Evolutionary conservation across 2,113 vertebrate species (phyloP).

Genomic region (Sterrhoptilus dennistouni): DNA sequence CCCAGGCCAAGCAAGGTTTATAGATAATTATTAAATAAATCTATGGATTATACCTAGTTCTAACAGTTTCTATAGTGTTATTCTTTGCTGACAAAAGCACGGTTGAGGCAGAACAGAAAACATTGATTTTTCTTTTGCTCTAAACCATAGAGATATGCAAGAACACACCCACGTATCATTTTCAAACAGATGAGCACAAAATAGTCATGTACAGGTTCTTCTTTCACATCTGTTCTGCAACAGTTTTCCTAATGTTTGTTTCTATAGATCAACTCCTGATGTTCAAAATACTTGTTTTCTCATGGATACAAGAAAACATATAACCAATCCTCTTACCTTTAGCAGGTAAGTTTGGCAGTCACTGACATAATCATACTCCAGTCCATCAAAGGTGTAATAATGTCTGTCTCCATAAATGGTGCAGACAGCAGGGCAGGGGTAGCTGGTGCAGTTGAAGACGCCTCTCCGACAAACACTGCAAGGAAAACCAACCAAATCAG

Average conservation of each 20-base stretch:
- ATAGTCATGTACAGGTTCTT: background rate
- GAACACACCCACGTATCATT: background rate
- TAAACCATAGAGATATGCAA: background rate
- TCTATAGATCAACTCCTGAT: background rate
- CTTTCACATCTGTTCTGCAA: background rate
- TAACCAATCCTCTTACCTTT: constrained; percentile 75
- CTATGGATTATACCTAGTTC: background rate
- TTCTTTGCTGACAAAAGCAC: background rate
- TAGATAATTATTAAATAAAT: background rate
- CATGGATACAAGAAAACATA: background rate
- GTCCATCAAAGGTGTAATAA: constrained; percentile 94
- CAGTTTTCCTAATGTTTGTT: background rate
- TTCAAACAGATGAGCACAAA: background rate
- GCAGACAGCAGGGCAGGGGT: constrained; percentile 93
- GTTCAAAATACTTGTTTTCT: background rate
- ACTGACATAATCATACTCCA: constrained; percentile 94
- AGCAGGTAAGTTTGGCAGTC: constrained; percentile 93
- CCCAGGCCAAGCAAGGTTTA: background rate
- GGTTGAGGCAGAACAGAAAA: background rate
- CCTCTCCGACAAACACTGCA: constrained; percentile 90
- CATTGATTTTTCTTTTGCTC: background rate
- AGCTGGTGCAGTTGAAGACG: constrained; percentile 92
- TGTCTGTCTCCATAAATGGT: constrained; percentile 94
- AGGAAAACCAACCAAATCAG: background rate
- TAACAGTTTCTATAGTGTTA: background rate